These are phyloP conservation scores for Leptoteleia sp. DNA, from an alignment of 1,140 invertebrate species.

Conservation along the genomic window DNA sequence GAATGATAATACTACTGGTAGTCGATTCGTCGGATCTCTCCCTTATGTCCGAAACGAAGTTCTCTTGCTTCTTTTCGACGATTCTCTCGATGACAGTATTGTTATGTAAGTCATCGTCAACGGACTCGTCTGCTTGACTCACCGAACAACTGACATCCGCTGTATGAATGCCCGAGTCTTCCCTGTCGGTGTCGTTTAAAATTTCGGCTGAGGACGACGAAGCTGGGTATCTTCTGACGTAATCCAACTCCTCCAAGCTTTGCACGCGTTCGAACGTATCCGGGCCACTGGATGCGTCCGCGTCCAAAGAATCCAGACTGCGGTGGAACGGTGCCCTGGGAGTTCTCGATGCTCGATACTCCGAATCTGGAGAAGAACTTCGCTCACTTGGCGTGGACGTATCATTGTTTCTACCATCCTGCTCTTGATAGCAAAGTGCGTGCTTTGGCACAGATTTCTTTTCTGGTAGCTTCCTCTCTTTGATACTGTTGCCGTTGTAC, in stretches of 20 bases:
- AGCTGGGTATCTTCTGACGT: slow-evolving; percentile 81
- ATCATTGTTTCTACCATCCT: slow-evolving; percentile 57
- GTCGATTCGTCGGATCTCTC: slow-evolving; percentile 29
- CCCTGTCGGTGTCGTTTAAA: slow-evolving; percentile 85
- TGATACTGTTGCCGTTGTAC: slow-evolving; percentile 76
- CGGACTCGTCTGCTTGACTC: slow-evolving; percentile 86
- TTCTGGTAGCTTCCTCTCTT: slow-evolving; percentile 76
- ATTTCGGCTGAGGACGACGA: slow-evolving; percentile 81
- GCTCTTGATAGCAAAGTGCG: slow-evolving; percentile 72
- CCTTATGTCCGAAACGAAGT: slow-evolving; percentile 11
- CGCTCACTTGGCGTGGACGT: slow-evolving; percentile 74
- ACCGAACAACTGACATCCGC: slow-evolving; percentile 89
- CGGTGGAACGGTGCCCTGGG: slow-evolving; percentile 82
- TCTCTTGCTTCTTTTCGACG: slow-evolving; percentile 67
- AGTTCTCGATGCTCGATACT: slow-evolving; percentile 71
- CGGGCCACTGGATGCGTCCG: slow-evolving; percentile 78
- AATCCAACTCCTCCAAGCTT: slow-evolving; percentile 84
- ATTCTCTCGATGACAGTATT: slow-evolving; percentile 69
- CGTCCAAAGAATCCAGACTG: slow-evolving; percentile 85
- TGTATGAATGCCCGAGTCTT: slow-evolving; percentile 91
- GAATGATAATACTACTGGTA: slow-evolving; percentile 51
- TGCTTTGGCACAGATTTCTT: slow-evolving; percentile 72
- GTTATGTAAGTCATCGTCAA: slow-evolving; percentile 75
- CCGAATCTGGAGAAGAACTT: slow-evolving; percentile 78
- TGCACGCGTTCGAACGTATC: slow-evolving; percentile 85